Evolutionary conservation across 2,888 invertebrate genomes (phyloP), one percentile per base, ranked within the genome.

Genomic region (Microplitis deprimator): DNA sequence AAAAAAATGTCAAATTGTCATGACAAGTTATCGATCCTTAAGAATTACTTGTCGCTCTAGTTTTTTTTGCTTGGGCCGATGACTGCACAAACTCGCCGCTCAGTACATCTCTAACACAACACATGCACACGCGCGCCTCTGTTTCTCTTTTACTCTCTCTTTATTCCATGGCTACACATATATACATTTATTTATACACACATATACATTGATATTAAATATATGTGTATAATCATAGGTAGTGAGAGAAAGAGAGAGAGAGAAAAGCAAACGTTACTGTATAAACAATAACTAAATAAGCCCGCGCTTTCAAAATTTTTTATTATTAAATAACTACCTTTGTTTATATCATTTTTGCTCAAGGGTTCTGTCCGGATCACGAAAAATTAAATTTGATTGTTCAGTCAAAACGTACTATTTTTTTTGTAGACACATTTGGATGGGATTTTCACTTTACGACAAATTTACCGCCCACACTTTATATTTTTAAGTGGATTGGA

Each of bases 1-100:
- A 50, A 13, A 50, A 50, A 8, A 50, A 50, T 50, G 50, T 50
- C 50, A 50, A 50, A 50, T 50, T 13, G 13, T 76, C 79, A 77
- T 77, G 78, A 79, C 78, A 73, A 80, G 78, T 80, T 82, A 82
- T 82, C 82, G 82, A 82, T 82, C 82, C 79, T 82, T 78, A 62
- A 62, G 76, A 71, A 60, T 77, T 81, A 80, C 78, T 76, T 81
- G 79, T 79, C 70, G 79, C 82, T 62, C 17, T 62, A 62, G 62
- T 50, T 50, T 50, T 50, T 50, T 50, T 13, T 13, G 50, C 13
- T 50, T 50, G 13, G 50, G 50, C 50, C 50, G 50, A 50, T 50
- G 50, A 50, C 50, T 50, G 50, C 50, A 50, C 50, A 13, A 50
- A 50, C 65, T 77, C 64, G 73, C 62, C 50, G 76, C 73, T 77